Percentiles rank a stretch among this genome's conserved stretches.
Conservation (phyloP, 2,113 vertebrate species). For the Setophaga kirtlandii region DNA sequence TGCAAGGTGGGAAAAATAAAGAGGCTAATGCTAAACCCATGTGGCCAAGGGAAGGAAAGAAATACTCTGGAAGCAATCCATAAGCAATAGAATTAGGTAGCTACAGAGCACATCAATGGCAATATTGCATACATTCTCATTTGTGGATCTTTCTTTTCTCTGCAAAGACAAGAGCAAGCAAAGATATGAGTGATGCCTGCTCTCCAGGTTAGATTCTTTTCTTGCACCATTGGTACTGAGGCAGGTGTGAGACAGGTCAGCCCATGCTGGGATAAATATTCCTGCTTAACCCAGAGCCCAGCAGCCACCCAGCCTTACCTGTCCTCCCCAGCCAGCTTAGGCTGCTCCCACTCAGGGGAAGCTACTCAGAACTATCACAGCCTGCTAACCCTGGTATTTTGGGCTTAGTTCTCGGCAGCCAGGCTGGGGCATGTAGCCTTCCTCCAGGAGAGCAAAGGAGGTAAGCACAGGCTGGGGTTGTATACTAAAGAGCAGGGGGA, state of each 20-base stretch:
- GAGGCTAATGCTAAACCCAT: background rate
- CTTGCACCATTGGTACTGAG: background rate
- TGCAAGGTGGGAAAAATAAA: background rate
- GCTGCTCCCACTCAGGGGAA: background rate
- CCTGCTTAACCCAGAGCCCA: background rate
- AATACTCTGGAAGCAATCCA: background rate
- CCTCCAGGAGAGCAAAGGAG: background rate
- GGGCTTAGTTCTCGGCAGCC: background rate
- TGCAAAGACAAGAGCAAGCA: background rate
- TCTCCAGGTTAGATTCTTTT: background rate
- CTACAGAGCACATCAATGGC: background rate
- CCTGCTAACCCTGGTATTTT: accelerated
- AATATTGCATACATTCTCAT: background rate
- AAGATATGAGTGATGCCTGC: accelerated
- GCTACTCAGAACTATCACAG: too few species aligned
- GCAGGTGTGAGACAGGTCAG: background rate
- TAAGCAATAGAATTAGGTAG: background rate
- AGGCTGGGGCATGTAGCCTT: accelerated
- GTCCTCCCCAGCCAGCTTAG: background rate
- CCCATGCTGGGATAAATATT: accelerated
- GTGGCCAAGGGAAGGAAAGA: background rate
- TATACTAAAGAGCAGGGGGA: background rate
- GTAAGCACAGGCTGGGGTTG: background rate
- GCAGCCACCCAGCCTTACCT: background rate
- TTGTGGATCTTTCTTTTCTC: background rate